These are phyloP conservation scores for Shinisaurus crocodilurus DNA, from an alignment of 2,113 vertebrate species.

Conservation along the genomic window DNA sequence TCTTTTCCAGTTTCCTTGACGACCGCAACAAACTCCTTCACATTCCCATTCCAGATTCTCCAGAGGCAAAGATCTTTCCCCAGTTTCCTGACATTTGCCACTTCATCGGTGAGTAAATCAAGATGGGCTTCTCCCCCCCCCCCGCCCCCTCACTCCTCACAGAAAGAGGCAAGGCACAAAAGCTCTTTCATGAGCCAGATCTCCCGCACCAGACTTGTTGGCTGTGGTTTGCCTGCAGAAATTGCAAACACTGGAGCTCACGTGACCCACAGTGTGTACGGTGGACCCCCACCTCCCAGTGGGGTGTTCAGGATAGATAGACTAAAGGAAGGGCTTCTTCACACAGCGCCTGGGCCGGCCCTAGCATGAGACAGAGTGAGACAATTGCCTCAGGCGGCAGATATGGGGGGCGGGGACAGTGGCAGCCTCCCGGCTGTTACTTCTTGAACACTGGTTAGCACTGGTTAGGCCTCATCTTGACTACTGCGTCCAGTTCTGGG, in stretches of 20 bases:
- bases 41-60: conserved; percentile 76
- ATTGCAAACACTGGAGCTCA: neutral
- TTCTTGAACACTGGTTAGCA: too few relatives aligned
- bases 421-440: too few relatives aligned
- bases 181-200: neutral
- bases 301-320: too few relatives aligned
- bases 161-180: conserved; percentile 20
- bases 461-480: too few relatives aligned
- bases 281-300: too few relatives aligned
- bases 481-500: too few relatives aligned
- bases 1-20: conserved; percentile 66
- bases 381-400: too few relatives aligned
- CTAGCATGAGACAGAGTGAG: too few relatives aligned
- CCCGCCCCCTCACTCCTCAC: neutral
- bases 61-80: conserved; percentile 66
- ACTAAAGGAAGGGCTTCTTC: too few relatives aligned
- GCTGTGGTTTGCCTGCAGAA: neutral
- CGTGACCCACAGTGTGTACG: too few relatives aligned
- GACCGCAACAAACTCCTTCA: conserved; percentile 61
- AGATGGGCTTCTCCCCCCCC: neutral
- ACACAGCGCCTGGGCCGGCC: too few relatives aligned
- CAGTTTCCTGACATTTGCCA: conserved; percentile 76
- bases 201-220: neutral
- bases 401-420: too few relatives aligned
- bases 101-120: conserved; percentile 84